A percentile compares a stretch with the other conserved stretches of the same genome.
Evolutionary conservation across 2,888 invertebrate species (phyloP).

Genomic region (Pseudoips prasinana): DNA sequence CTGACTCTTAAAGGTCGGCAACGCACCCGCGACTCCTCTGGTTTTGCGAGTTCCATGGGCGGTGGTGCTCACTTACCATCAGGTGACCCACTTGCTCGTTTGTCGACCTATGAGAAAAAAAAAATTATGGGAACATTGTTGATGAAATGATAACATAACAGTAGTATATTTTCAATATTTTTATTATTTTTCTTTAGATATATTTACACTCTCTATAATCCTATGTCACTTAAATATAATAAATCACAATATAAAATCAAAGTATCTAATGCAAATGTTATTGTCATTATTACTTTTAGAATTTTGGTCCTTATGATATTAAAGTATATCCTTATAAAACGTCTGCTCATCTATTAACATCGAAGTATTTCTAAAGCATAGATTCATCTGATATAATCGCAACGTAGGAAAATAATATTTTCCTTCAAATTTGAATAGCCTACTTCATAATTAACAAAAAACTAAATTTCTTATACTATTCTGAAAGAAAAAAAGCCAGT

Average conservation of each 20-base stretch:
- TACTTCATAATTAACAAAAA: constrained; percentile 55
- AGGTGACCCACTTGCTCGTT: too few species aligned
- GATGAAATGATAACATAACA: too few species aligned
- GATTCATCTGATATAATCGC: constrained; percentile 25
- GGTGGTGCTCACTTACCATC: too few species aligned
- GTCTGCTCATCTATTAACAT: constrained; percentile 21
- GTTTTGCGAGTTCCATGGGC: too few species aligned
- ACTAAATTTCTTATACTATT: constrained; percentile 60
- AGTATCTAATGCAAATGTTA: constrained; percentile 42
- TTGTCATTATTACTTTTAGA: constrained; percentile 49
- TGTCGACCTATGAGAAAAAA: too few species aligned
- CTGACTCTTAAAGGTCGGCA: too few species aligned
- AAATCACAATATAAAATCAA: constrained; percentile 70
- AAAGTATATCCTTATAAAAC: constrained; percentile 27
- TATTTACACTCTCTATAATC: constrained; percentile 67
- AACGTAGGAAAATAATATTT: constrained; percentile 44
- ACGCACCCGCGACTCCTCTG: too few species aligned
- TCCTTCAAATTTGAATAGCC: constrained; percentile 39
- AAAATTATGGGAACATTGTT: too few species aligned
- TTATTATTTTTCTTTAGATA: constrained; percentile 64
- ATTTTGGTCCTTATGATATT: constrained; percentile 48
- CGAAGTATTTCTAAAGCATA: constrained; percentile 21
- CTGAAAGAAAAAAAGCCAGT: constrained; percentile 74
- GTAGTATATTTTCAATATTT: constrained; percentile 52
- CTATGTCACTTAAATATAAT: constrained; percentile 61